These are phyloP conservation scores for Sebastes hubbsi DNA, from an alignment of 2,797 vertebrate species.

Conservation along the genomic window DNA sequence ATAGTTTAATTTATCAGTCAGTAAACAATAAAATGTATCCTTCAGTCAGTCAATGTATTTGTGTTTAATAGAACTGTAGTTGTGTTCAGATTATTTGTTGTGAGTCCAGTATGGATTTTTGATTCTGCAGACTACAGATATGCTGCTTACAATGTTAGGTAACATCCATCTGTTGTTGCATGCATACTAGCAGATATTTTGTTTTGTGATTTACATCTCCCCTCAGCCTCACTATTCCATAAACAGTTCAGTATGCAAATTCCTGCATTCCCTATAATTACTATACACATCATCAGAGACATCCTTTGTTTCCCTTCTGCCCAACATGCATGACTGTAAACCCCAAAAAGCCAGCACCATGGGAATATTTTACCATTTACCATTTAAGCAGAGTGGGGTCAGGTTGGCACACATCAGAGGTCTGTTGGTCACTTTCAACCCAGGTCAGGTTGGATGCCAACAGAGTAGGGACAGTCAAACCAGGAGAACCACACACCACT, in stretches of 20 bases:
- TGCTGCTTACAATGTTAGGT: not conserved
- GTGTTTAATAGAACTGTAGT: not conserved
- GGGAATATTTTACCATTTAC: constrained; percentile 35
- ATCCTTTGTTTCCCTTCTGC: not conserved
- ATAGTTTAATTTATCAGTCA: not conserved
- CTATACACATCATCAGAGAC: not conserved
- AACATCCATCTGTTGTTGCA: not conserved
- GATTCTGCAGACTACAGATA: not conserved
- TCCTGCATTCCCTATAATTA: not conserved
- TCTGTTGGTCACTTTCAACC: constrained; percentile 31
- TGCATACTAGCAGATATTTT: not conserved
- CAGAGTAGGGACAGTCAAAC: not conserved
- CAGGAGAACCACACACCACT: constrained; percentile 70
- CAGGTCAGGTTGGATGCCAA: constrained; percentile 71
- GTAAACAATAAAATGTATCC: not conserved
- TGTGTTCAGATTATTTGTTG: not conserved
- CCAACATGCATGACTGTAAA: not conserved
- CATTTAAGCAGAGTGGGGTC: constrained; percentile 43
- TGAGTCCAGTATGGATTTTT: not conserved
- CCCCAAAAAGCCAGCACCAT: not conserved
- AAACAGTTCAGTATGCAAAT: not conserved
- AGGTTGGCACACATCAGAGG: constrained; percentile 46
- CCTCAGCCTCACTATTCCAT: not conserved
- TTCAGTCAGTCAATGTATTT: not conserved
- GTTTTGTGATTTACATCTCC: not conserved